Base-by-base conservation (phyloP, 2,113 vertebrate genomes). In the Delphinapterus leucas region DNA sequence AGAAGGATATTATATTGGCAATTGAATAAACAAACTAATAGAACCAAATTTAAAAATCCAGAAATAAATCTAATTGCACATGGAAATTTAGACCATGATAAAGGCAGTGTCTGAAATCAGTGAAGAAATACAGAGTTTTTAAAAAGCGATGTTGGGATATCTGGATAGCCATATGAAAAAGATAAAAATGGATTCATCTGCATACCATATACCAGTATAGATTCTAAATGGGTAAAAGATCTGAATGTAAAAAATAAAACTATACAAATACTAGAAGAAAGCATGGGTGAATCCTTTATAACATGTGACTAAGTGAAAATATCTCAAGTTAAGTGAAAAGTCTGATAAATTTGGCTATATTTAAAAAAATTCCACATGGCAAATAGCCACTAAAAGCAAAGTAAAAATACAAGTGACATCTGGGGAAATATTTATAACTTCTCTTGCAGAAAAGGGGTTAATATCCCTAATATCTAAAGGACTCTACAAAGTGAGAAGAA, bases 1-100 rank as follows among this genome's bases (percentile, higher is more conserved):
- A 97, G 96, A 96, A 95, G 68, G 80, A 76, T 95, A 74, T 83
- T 81, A n/a, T 93, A 93, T 91, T 95, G 67, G 21, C 88, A 97
- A 95, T 55, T 82, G 67, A 94, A 85, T 68, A 93, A 95, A 96
- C 67, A 89, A 89, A 74, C 31, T 83, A 80, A 83, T 58, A 79
- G 25, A 86, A 90, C 38, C 18, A 88, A 94, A 94, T 58, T 77
- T 76, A 96, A 98, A 98, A 94, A 88, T 67, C 31, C 58, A 95
- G 85, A 97, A 97, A 88, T 97, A 98, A 96, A 92, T n/a, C 67
- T 79, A 88, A 89, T 9, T 81, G 47, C 53, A 86, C 26, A 23
- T 71, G 71, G 47, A 92, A 96, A 90, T 77, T 95, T 77, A 77
- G 71, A 85, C 55, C 38, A 87, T 60, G 60, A 89, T 81, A 83